phyloP scores from a whole-genome alignment of 37 sponge, comb jelly and placozoan genomes.

The Ianthella basta region DNA sequence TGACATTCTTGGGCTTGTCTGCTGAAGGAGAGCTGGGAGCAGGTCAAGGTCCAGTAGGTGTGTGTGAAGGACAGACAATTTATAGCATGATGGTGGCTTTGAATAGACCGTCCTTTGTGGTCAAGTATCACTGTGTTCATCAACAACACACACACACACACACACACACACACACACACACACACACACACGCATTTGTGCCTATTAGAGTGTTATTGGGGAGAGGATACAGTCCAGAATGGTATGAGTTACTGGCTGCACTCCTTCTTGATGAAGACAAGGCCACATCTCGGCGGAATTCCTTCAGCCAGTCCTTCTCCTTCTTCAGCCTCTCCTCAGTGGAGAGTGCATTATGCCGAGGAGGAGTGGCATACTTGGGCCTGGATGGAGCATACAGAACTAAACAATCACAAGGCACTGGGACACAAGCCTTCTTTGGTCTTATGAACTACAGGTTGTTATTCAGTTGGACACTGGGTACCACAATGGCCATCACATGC shows the following conservation, averaged over 20 bases:
- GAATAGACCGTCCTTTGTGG: no score
- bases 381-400: background rate
- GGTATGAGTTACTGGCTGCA: background rate
- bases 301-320: slow-evolving; percentile 81
- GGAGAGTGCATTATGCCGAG: background rate
- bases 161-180: slow-evolving; percentile 11
- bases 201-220: background rate
- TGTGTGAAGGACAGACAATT: no score
- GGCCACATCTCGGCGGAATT: slow-evolving; percentile 49
- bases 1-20: background rate
- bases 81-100: no score
- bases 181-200: slow-evolving; percentile 6
- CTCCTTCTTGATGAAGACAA: slow-evolving; percentile 8
- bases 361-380: background rate
- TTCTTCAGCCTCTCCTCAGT: slow-evolving; percentile 51
- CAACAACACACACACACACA: slow-evolving; percentile 3
- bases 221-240: background rate
- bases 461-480: no score
- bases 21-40: background rate
- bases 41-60: no score
- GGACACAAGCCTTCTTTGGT: no score
- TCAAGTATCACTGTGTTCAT: no score
- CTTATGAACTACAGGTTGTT: no score
- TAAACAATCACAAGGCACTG: no score
- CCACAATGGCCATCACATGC: no score